phyloP scores from a whole-genome alignment of 2,797 vertebrate species.

The Enteromius treurensis region DNA sequence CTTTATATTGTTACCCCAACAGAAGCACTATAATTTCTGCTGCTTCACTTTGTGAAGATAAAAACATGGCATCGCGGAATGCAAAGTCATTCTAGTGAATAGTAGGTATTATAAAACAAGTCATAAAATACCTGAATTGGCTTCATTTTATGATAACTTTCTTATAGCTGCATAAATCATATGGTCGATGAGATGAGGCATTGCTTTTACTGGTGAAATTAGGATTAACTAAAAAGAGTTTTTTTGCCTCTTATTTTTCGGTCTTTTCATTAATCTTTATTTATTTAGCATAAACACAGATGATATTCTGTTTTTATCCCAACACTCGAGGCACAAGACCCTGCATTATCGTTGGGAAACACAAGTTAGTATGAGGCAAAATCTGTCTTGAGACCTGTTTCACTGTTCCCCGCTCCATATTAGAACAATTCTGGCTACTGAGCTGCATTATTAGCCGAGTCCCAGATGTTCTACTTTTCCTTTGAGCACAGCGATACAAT shows the following conservation, averaged over 20 bases:
- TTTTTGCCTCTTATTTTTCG: neutral
- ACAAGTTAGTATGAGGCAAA: slow-evolving; percentile 10
- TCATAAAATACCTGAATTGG: slow-evolving; percentile 46
- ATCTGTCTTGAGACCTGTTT: slow-evolving; percentile 13
- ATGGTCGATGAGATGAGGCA: neutral
- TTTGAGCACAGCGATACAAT: neutral
- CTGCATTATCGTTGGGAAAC: slow-evolving; percentile 10
- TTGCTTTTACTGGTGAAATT: neutral
- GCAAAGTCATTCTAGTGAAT: neutral
- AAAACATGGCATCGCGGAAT: neutral
- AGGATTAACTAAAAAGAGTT: neutral
- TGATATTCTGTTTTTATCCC: neutral
- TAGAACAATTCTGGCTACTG: neutral
- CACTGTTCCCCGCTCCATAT: neutral
- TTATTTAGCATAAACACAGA: neutral
- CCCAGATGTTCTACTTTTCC: slow-evolving; percentile 4
- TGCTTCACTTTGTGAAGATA: neutral
- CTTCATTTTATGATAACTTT: slow-evolving; percentile 45
- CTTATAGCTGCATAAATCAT: neutral
- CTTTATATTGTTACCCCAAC: neutral
- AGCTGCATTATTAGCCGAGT: neutral
- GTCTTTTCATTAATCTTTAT: slow-evolving; percentile 7
- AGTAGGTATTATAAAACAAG: neutral
- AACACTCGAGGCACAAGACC: neutral
- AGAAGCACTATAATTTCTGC: neutral